These are phyloP conservation scores for Bombus vancouverensis DNA, from an alignment of 1,140 invertebrate species.

Conservation along the genomic window DNA sequence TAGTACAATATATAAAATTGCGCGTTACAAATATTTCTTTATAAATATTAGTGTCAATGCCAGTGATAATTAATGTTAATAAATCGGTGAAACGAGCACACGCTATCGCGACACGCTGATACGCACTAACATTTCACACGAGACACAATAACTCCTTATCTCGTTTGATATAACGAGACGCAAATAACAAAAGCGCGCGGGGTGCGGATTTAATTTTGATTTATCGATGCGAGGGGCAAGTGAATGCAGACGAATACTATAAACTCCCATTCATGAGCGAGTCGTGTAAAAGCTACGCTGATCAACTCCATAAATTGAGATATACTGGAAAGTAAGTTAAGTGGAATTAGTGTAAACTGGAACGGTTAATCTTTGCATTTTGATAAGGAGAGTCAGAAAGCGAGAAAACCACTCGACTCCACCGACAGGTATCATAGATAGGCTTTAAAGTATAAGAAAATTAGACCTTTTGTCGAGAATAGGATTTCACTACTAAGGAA, in stretches of 20 bases:
- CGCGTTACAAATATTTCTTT: neutral
- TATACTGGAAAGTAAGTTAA: neutral
- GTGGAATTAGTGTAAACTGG: neutral
- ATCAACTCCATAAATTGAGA: neutral
- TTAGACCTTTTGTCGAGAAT: neutral
- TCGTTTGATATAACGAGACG: conserved; percentile 8
- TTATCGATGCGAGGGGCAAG: neutral
- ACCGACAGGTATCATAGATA: neutral
- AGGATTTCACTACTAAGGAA: too few species aligned
- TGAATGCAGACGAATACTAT: neutral
- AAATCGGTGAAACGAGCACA: neutral
- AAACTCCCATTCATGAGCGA: neutral
- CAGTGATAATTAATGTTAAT: conserved; percentile 1
- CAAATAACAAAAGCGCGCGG: neutral
- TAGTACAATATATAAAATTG: too few species aligned
- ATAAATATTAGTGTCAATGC: neutral
- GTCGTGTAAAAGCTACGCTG: neutral
- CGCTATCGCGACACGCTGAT: neutral
- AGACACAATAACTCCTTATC: conserved; percentile 1
- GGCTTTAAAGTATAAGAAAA: neutral
- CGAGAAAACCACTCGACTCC: neutral
- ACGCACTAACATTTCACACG: neutral
- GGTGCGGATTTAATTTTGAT: neutral
- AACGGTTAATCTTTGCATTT: neutral
- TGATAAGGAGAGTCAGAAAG: neutral